A percentile compares a stretch with the other conserved stretches of the same genome.
Conservation (phyloP, 2,797 vertebrate genomes). For the Columba guinea region DNA sequence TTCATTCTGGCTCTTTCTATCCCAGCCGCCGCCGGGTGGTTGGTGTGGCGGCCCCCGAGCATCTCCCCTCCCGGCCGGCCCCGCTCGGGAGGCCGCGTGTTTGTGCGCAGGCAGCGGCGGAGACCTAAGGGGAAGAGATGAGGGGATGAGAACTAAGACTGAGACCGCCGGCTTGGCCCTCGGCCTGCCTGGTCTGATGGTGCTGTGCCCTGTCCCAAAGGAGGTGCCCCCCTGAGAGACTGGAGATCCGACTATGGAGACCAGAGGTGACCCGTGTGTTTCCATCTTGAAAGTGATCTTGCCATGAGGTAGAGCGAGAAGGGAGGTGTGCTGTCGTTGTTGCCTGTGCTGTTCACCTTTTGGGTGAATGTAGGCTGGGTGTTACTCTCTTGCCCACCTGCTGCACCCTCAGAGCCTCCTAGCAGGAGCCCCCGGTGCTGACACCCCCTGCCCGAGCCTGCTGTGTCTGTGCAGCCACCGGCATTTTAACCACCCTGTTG, state of each 20-base stretch:
- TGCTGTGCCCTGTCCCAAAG: background rate
- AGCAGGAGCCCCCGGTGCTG: background rate
- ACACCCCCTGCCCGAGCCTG: background rate
- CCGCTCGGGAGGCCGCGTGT: background rate
- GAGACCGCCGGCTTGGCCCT: background rate
- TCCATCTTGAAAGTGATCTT: background rate
- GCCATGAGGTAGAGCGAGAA: background rate
- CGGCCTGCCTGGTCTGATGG: background rate
- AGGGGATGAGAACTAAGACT: accelerated
- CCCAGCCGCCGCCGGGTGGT: background rate
- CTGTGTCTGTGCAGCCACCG: background rate
- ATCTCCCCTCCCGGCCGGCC: background rate
- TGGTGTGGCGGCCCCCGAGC: background rate
- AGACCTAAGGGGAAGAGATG: too few species aligned
- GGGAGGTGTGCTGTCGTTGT: background rate
- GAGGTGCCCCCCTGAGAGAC: background rate
- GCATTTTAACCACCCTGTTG: background rate
- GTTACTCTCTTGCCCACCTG: background rate
- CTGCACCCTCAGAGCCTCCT: background rate
- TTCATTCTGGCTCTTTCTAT: slow-evolving; percentile 12
- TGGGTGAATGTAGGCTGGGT: background rate
- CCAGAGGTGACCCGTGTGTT: background rate
- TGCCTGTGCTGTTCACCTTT: background rate
- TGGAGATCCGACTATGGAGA: background rate
- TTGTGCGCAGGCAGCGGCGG: background rate